Base-by-base conservation (phyloP, 2,888 invertebrate species). In the Leptinotarsa peninsularis region DNA sequence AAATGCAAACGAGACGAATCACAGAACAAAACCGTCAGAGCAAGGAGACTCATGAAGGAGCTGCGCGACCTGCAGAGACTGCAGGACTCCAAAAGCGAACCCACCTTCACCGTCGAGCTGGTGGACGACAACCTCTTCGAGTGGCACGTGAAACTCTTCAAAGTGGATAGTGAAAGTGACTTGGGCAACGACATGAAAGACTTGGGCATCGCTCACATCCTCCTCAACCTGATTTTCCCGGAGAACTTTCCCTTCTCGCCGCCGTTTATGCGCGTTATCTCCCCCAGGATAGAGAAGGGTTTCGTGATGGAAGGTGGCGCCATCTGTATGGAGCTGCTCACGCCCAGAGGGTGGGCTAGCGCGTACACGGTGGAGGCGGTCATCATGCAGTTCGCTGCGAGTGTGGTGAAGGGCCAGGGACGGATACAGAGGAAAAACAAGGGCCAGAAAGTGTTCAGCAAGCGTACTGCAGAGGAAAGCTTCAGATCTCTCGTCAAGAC, bases 301-400 rank as follows among this genome's bases (percentile, higher is more conserved):
- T 96, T 95, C 86, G 96, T 96, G 33, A 96, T 96, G 96, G 95
- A 96, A 89, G 95, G 95, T 74, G 95, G 96, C 56, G 96, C 96
- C 66, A 96, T 96, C 84, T 95, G 95, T 86, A 96, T 96, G 95
- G 96, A 96, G 87, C 89, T 96, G 76, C 89, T 96, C 74, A 96
- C 96, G 21, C 96, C 96, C 0, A 90, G 95, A 71, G 96, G 96
- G 80, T 96, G 96, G 96, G 95, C 96, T 74, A 95, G 94, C 81
- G 95, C 95, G 70, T 95, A 95, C 86, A 95, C 95, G 0, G 94
- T 96, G 21, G 96, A 96, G 87, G 96, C 96, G 17, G 93, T 96
- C 69, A 93, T 96, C 83, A 96, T 95, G 93, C 96, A 96, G 89
- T 96, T 96, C 87, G 94, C 96, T 2, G 96, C 96, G 33, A 95